Evolutionary conservation across 1,140 invertebrate genomes (phyloP).

Genomic region (Grapholita molesta): DNA sequence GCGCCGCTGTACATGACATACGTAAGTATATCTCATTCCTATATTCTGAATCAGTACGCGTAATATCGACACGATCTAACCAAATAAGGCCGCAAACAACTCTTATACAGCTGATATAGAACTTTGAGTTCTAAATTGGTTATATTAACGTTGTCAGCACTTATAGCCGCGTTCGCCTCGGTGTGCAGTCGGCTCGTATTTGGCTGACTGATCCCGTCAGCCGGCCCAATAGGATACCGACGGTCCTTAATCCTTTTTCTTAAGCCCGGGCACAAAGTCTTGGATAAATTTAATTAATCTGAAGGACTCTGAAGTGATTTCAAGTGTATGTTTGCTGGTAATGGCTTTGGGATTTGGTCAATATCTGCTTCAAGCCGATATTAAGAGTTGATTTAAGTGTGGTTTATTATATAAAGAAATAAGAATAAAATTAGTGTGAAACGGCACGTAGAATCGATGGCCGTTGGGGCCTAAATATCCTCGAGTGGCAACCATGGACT

Average conservation of each 20-base stretch:
- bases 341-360: not conserved
- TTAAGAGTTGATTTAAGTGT: not conserved
- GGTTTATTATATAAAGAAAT: too few species aligned
- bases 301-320: not conserved
- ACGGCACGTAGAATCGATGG: too few species aligned
- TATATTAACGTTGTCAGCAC: not conserved
- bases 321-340: not conserved
- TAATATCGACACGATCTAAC: too few species aligned
- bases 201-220: not conserved
- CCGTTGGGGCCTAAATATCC: too few species aligned
- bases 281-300: not conserved
- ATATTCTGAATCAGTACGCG: too few species aligned
- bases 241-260: not conserved
- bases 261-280: not conserved
- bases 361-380: not conserved
- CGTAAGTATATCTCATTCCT: too few species aligned
- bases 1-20: too few species aligned
- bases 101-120: too few species aligned
- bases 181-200: not conserved
- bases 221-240: not conserved
- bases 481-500: too few species aligned
- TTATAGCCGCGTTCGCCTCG: not conserved
- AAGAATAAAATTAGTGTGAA: too few species aligned
- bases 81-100: too few species aligned
- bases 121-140: too few species aligned